Conservation (phyloP, 1,140 invertebrate species). For the Neodiprion fabricii region DNA sequence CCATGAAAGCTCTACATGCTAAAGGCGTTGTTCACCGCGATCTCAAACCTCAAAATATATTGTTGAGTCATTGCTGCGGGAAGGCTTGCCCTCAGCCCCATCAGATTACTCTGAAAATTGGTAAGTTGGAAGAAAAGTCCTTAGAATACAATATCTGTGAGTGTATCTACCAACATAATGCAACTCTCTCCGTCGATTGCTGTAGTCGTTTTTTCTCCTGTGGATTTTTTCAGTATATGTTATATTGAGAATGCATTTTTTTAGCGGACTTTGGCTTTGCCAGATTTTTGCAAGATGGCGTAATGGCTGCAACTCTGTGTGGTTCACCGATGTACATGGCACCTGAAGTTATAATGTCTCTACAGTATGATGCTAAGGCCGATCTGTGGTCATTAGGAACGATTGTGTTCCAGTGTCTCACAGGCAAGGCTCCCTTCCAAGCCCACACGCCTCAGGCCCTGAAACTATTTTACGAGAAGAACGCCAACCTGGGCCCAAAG, state of each 20-base stretch:
- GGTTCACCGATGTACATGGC: constrained; percentile 99
- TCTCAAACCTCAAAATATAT: constrained; percentile 97
- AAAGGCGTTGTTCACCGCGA: constrained; percentile 99
- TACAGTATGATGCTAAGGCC: constrained; percentile 98
- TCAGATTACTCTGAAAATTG: constrained; percentile 95
- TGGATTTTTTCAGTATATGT: neutral
- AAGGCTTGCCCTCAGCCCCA: constrained; percentile 84
- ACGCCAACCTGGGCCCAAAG: constrained; percentile 94
- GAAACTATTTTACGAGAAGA: constrained; percentile 97
- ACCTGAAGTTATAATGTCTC: constrained; percentile 99
- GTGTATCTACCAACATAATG: neutral
- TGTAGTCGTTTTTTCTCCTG: too few species aligned
- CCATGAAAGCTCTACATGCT: constrained; percentile 94
- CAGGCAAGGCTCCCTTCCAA: constrained; percentile 97
- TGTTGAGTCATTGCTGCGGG: constrained; percentile 83
- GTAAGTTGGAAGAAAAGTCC: constrained; percentile 58
- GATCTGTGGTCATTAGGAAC: constrained; percentile 99
- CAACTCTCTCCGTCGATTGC: too few species aligned
- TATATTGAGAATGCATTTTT: constrained; percentile 42
- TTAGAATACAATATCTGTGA: neutral
- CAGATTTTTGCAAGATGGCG: constrained; percentile 96
- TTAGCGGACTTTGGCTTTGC: constrained; percentile 99
- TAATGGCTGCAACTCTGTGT: constrained; percentile 99
- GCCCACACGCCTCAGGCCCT: constrained; percentile 98
- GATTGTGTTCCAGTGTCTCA: constrained; percentile 98